phyloP scores from a whole-genome alignment of 2,888 invertebrate species.

The Ochropacha duplaris region DNA sequence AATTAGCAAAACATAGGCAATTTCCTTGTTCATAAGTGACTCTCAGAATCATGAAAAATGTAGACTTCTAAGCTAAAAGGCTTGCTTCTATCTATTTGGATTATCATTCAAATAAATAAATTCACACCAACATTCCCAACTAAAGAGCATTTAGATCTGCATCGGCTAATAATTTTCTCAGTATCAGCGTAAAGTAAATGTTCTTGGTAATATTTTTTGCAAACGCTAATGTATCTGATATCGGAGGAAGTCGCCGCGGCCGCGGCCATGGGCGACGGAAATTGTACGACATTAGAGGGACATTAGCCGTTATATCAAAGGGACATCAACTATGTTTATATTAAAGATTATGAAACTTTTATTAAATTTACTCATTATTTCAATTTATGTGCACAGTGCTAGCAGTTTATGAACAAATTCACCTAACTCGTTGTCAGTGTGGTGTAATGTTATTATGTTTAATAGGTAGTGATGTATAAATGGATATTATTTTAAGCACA shows the following conservation, averaged over 20 bases:
- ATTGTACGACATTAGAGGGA: conserved; percentile 68
- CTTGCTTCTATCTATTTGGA: not conserved
- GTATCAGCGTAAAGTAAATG: conserved; percentile 35
- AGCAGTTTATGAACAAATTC: not conserved
- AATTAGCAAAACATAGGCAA: no score
- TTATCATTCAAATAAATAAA: not conserved
- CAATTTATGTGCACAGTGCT: not conserved
- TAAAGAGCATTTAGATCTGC: conserved; percentile 16
- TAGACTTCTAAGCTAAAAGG: no score
- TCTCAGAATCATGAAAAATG: no score
- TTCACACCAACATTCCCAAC: conserved; percentile 8
- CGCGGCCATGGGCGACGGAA: conserved; percentile 55
- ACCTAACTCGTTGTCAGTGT: not conserved
- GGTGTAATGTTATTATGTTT: not conserved
- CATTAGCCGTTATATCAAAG: conserved; percentile 65
- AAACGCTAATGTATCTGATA: conserved; percentile 54
- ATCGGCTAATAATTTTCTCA: conserved; percentile 27
- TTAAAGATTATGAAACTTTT: conserved; percentile 3
- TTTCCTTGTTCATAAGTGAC: no score
- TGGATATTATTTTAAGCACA: not conserved
- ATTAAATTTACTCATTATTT: not conserved
- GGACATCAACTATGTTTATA: conserved; percentile 31
- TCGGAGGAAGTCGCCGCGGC: conserved; percentile 57
- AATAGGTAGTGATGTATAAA: not conserved
- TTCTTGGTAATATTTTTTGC: conserved; percentile 46